These are phyloP conservation scores for Eristalis intricaria DNA, from an alignment of 2,888 invertebrate species.

Conservation along the genomic window DNA sequence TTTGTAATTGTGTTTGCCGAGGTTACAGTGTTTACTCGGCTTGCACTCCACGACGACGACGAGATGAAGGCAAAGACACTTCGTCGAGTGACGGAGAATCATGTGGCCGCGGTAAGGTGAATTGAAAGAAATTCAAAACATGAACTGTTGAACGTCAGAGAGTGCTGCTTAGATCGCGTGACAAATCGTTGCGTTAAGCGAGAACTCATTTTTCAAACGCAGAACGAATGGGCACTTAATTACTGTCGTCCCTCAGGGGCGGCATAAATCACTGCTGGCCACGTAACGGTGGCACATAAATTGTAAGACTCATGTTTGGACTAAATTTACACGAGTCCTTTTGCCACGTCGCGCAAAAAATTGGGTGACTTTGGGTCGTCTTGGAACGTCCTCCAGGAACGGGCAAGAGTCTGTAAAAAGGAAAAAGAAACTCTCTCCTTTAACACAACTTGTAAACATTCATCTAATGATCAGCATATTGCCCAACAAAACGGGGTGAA, in stretches of 20 bases:
- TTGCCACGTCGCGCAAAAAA: neutral
- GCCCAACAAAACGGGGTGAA: constrained; percentile 66
- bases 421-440: constrained; percentile 5
- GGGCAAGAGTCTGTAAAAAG: neutral
- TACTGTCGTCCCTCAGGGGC: neutral
- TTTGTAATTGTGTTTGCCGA: constrained; percentile 37
- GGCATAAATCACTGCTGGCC: neutral
- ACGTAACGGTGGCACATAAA: neutral
- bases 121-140: constrained; percentile 2
- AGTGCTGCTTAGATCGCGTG: constrained; percentile 30
- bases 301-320: neutral
- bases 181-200: neutral
- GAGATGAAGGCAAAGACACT: neutral
- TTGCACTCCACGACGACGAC: constrained; percentile 67
- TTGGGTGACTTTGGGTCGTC: no score
- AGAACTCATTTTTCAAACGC: neutral
- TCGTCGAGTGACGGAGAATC: neutral
- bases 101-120: neutral
- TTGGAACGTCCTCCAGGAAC: no score
- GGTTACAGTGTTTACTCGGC: constrained; percentile 56
- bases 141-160: constrained; percentile 28
- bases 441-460: constrained; percentile 63
- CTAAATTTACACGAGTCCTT: neutral
- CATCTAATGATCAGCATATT: constrained; percentile 71
- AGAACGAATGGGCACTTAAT: neutral